Percentiles rank a stretch among this genome's conserved stretches.
Conservation (phyloP, 2,113 vertebrate genomes). For the Apodemus sylvaticus region DNA sequence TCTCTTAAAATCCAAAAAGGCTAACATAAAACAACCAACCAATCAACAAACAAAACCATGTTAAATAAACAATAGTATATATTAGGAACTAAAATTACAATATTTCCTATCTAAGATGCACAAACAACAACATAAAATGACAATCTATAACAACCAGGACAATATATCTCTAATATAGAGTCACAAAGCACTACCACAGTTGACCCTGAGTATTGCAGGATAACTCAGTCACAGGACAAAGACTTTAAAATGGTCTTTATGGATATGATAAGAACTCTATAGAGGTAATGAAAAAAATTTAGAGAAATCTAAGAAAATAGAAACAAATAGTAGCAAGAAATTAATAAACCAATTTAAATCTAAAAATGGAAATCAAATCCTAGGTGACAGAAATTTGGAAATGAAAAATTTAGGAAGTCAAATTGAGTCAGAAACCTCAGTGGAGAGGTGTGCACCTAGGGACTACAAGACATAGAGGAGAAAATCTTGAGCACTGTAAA, state of each 20-base stretch:
- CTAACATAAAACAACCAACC: not conserved
- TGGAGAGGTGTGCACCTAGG: rapidly evolving
- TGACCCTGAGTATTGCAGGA: not conserved
- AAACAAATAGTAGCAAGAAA: not conserved
- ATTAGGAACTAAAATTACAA: not conserved
- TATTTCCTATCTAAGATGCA: not conserved
- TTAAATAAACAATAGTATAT: not conserved
- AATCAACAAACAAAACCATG: not conserved
- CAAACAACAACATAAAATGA: not conserved
- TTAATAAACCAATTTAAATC: not conserved
- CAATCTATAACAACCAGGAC: not conserved
- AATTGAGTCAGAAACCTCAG: not conserved
- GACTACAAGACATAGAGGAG: not conserved
- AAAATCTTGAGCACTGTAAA: not conserved
- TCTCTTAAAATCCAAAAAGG: not conserved
- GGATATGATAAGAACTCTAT: not conserved
- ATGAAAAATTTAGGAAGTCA: not conserved
- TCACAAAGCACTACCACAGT: not conserved
- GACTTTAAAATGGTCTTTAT: not conserved
- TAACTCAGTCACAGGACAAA: not conserved
- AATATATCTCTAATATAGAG: not conserved
- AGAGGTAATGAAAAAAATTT: not conserved
- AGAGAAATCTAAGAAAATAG: not conserved
- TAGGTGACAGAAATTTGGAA: not conserved
- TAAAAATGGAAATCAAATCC: not conserved